Evolutionary conservation across 1,140 invertebrate genomes (phyloP).

Genomic region (Elymnias hypermnestra): DNA sequence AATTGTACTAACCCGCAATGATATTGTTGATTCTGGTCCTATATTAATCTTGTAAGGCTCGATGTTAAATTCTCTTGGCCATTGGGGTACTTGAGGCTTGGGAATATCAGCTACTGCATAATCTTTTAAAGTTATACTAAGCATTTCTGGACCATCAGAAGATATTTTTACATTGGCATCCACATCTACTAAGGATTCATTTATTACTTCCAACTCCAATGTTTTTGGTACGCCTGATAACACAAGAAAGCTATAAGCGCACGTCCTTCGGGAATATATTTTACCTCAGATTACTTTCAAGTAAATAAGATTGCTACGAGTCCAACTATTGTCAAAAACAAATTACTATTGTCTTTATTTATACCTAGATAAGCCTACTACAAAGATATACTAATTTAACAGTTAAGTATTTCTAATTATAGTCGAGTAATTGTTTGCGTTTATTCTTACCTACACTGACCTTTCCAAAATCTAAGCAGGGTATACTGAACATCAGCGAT

Average conservation of each 20-base stretch:
- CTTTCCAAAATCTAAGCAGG: conserved; percentile 55
- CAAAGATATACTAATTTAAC: no score
- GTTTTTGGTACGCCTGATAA: conserved; percentile 64
- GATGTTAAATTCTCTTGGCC: conserved; percentile 60
- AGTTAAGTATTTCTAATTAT: no score
- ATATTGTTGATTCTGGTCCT: conserved; percentile 42
- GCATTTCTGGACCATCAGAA: conserved; percentile 61
- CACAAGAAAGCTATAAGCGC: no score
- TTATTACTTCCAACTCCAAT: conserved; percentile 55
- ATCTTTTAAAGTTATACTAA: conserved; percentile 51
- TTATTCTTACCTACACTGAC: conserved; percentile 63
- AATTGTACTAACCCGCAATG: conserved; percentile 38
- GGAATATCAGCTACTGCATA: conserved; percentile 44
- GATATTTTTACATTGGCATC: conserved; percentile 51
- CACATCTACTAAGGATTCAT: conserved; percentile 54
- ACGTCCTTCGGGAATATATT: no score
- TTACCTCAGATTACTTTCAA: no score
- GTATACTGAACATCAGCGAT: conserved; percentile 53
- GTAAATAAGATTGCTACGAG: no score
- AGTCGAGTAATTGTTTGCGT: no score
- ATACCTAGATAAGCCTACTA: no score
- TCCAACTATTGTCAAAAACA: no score
- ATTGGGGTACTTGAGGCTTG: conserved; percentile 51
- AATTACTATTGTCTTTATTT: no score
- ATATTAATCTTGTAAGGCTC: conserved; percentile 51